Percentiles rank a stretch among this genome's conserved stretches.
phyloP scores from a whole-genome alignment of 2,888 invertebrate species.

The Herminia tarsipennalis region DNA sequence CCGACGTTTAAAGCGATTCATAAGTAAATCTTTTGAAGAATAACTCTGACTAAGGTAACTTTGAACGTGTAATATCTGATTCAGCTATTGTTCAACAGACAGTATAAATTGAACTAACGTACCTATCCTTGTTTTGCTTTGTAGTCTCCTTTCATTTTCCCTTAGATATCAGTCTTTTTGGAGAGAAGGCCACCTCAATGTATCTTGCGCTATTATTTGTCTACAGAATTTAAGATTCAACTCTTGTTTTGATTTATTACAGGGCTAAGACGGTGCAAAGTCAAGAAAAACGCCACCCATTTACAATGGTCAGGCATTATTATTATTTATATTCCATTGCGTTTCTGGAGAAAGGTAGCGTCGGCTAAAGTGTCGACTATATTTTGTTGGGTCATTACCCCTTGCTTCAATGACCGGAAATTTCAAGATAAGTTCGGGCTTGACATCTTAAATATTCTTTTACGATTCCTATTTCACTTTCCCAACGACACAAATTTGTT shows the following conservation, averaged over 20 bases:
- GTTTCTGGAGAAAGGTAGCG: slow-evolving; percentile 43
- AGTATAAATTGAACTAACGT: too few relatives aligned
- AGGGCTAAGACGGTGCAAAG: too few relatives aligned
- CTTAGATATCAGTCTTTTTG: too few relatives aligned
- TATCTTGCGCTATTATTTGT: too few relatives aligned
- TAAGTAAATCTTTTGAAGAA: slow-evolving; percentile 26
- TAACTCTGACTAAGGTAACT: slow-evolving; percentile 2
- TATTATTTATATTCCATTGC: neutral
- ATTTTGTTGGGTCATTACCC: slow-evolving; percentile 57
- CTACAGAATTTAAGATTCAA: too few relatives aligned
- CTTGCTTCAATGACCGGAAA: slow-evolving; percentile 73
- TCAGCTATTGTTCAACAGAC: slow-evolving; percentile 8
- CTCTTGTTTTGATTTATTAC: too few relatives aligned
- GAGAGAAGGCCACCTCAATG: too few relatives aligned
- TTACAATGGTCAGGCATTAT: too few relatives aligned
- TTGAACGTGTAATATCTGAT: slow-evolving; percentile 1
- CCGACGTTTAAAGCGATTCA: slow-evolving; percentile 13
- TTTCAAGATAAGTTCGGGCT: slow-evolving; percentile 67
- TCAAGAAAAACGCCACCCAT: too few relatives aligned
- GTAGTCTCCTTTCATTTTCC: too few relatives aligned
- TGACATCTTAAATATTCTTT: slow-evolving; percentile 59
- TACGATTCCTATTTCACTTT: slow-evolving; percentile 57
- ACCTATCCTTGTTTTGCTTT: too few relatives aligned
- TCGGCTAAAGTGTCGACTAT: slow-evolving; percentile 56
- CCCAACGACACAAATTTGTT: slow-evolving; percentile 46